phyloP scores from a whole-genome alignment of 2,888 invertebrate genomes.

The Caenorhabditis sp. region DNA sequence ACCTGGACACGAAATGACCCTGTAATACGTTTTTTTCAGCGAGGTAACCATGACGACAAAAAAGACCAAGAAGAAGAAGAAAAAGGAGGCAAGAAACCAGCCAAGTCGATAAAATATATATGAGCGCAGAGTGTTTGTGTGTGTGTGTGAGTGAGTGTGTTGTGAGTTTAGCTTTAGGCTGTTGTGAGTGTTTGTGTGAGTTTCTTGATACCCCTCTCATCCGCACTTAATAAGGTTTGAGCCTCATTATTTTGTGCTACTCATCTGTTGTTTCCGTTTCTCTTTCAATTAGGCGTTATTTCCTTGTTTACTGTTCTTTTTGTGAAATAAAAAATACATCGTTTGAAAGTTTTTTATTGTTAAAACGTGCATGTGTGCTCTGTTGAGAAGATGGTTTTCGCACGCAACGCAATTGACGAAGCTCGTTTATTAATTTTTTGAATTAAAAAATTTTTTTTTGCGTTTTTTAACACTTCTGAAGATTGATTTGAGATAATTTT shows the following conservation, averaged over 20 bases:
- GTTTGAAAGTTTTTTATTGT: background rate
- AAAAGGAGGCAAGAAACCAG: conserved; percentile 8
- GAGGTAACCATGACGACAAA: conserved; percentile 29
- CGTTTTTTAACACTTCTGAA: too few species aligned
- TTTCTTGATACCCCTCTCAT: background rate
- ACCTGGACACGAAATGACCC: too few species aligned
- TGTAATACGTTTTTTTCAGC: conserved; percentile 3
- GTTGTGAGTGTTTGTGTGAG: conserved; percentile 10
- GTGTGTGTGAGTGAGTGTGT: conserved; percentile 24
- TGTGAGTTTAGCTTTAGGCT: conserved; percentile 1
- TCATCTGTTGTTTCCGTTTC: background rate
- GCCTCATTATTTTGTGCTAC: background rate
- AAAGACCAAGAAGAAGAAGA: background rate
- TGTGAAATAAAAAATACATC: background rate
- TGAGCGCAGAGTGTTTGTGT: conserved; percentile 24
- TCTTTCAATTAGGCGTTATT: background rate
- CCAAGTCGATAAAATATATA: conserved; percentile 41
- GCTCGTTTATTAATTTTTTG: conserved; percentile 7
- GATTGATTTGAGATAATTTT: too few species aligned
- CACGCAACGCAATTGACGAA: conserved; percentile 7
- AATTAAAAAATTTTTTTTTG: background rate
- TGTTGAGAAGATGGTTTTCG: conserved; percentile 4
- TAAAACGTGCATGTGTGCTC: conserved; percentile 19
- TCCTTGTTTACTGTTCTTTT: background rate
- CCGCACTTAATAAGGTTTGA: conserved; percentile 2